A percentile compares a stretch with the other conserved stretches of the same genome.
Evolutionary conservation across 2,888 invertebrate genomes (phyloP).

Genomic region (Mesopsocus fuscifrons): DNA sequence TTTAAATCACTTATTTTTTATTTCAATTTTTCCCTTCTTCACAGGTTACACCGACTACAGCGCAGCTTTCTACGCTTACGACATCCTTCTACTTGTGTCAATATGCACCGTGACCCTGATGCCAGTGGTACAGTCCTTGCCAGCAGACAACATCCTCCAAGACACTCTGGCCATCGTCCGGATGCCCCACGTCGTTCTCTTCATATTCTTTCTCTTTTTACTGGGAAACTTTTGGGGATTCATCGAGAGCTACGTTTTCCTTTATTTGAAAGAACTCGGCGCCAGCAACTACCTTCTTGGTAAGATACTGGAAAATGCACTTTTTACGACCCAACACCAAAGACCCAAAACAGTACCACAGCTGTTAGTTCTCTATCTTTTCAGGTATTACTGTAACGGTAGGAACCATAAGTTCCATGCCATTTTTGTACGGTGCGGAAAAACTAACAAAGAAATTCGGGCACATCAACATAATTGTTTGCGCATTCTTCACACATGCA

Average conservation of each 20-base stretch:
- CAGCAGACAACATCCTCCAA: slow-evolving; percentile 55
- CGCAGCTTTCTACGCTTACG: slow-evolving; percentile 72
- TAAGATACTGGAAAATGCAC: too few species aligned
- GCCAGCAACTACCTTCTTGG: slow-evolving; percentile 67
- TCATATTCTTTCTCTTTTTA: slow-evolving; percentile 61
- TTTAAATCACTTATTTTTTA: not conserved
- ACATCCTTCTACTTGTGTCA: slow-evolving; percentile 49
- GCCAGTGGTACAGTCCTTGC: slow-evolving; percentile 58
- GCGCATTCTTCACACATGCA: slow-evolving; percentile 71
- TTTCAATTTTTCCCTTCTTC: slow-evolving; percentile 12
- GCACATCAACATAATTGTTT: slow-evolving; percentile 63
- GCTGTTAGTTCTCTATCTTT: slow-evolving; percentile 11
- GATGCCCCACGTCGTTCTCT: slow-evolving; percentile 59
- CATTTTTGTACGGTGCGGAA: slow-evolving; percentile 69
- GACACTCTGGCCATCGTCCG: slow-evolving; percentile 55
- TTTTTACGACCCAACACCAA: too few species aligned
- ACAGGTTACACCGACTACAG: slow-evolving; percentile 66
- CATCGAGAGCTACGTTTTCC: slow-evolving; percentile 72
- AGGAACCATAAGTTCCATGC: slow-evolving; percentile 64
- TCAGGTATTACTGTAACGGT: slow-evolving; percentile 66
- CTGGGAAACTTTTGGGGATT: slow-evolving; percentile 79
- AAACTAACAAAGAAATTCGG: slow-evolving; percentile 63
- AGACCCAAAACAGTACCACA: too few species aligned
- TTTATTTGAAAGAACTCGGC: slow-evolving; percentile 66
- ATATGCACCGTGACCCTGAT: slow-evolving; percentile 54